Conservation (phyloP, 2,113 vertebrate species). For the Coptodon rendalli region DNA sequence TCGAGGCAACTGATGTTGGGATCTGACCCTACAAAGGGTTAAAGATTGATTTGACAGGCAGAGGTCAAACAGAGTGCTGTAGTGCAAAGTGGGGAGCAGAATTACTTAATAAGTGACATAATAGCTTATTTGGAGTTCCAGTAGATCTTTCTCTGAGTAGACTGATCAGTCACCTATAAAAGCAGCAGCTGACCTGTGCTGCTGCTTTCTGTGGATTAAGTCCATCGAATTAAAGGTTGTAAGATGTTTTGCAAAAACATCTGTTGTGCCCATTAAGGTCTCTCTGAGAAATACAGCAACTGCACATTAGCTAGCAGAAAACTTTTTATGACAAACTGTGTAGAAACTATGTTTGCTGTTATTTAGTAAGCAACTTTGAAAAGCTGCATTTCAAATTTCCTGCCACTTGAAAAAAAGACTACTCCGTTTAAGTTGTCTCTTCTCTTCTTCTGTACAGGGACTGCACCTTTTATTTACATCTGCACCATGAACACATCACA, state of each 20-base stretch:
- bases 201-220: neutral
- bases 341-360: neutral
- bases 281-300: neutral
- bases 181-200: neutral
- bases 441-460: neutral
- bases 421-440: neutral
- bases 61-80: neutral
- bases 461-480: neutral
- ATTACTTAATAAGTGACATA: neutral
- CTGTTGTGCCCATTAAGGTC: neutral
- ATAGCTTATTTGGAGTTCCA: neutral
- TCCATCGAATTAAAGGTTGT: neutral
- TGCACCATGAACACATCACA: neutral
- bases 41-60: neutral
- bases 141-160: neutral
- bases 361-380: neutral
- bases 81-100: neutral
- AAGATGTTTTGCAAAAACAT: neutral
- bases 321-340: neutral
- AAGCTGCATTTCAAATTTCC: neutral
- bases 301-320: neutral
- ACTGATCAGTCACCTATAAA: neutral
- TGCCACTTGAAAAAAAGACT: neutral
- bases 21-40: neutral
- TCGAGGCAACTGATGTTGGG: neutral